A percentile compares a stretch with the other conserved stretches of the same genome.
These are phyloP conservation scores for Spizella passerina DNA, from an alignment of 2,797 vertebrate species.

Conservation along the genomic window DNA sequence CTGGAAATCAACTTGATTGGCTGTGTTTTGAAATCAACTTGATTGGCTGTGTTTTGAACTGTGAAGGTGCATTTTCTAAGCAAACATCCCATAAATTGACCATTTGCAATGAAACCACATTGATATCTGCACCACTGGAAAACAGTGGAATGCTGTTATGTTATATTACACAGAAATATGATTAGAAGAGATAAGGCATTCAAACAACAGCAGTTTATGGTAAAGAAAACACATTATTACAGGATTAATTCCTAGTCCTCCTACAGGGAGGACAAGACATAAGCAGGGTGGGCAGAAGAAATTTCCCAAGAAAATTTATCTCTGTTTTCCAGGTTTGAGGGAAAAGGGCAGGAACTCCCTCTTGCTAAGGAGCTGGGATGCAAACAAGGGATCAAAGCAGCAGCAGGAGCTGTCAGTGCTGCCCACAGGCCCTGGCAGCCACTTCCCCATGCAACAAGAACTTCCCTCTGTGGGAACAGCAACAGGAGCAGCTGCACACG, in stretches of 20 bases:
- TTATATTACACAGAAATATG: rapidly evolving
- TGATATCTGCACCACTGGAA: not conserved
- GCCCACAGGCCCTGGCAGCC: not conserved
- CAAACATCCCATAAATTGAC: not conserved
- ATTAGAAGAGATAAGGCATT: not conserved
- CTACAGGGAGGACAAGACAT: not conserved
- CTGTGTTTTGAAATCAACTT: not conserved
- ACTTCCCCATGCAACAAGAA: rapidly evolving
- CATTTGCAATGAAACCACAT: not conserved
- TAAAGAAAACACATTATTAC: not conserved
- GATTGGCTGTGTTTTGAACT: not conserved
- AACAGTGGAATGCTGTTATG: not conserved
- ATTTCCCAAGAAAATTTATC: not conserved
- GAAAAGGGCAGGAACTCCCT: rapidly evolving
- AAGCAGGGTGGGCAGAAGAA: not conserved
- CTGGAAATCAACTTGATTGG: rapidly evolving
- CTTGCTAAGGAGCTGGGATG: not conserved
- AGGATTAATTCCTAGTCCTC: not conserved
- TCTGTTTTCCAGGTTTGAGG: not conserved
- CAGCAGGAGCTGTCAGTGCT: not conserved
- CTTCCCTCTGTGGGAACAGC: not conserved
- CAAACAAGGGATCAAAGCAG: not conserved
- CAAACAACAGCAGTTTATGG: not conserved
- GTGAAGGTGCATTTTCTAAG: not conserved
- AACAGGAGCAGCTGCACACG: not conserved